Evolutionary conservation across 2,888 invertebrate species (phyloP).

Genomic region (Geotrupes spiniger): DNA sequence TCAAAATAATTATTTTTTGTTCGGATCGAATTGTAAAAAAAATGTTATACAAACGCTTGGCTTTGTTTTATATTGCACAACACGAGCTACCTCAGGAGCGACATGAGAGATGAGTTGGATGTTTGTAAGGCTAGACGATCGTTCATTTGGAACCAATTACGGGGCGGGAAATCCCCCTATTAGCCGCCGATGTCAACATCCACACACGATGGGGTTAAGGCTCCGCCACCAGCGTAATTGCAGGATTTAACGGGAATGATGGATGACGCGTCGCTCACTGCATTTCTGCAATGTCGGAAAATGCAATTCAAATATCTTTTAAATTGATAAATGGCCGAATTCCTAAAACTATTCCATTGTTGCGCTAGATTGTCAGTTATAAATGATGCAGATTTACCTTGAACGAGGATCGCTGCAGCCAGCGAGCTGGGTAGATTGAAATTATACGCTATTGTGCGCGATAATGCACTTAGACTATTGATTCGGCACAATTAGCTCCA

Average conservation of each 20-base stretch:
- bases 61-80: too few relatives aligned
- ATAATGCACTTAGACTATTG: too few relatives aligned
- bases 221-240: constrained; percentile 30
- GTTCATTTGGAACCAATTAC: constrained; percentile 25
- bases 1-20: too few relatives aligned
- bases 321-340: constrained; percentile 32
- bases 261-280: constrained; percentile 33
- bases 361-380: too few relatives aligned
- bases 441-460: too few relatives aligned
- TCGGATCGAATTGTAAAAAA: too few relatives aligned
- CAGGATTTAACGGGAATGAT: constrained; percentile 34
- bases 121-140: constrained; percentile 19
- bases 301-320: constrained; percentile 33
- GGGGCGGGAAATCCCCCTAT: constrained; percentile 21
- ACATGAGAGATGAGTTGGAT: constrained; percentile 4
- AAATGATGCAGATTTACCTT: too few relatives aligned
- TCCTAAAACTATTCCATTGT: too few relatives aligned
- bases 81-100: not conserved
- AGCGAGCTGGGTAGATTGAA: too few relatives aligned
- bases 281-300: constrained; percentile 36
- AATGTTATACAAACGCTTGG: too few relatives aligned
- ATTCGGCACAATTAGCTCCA: too few relatives aligned
- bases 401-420: too few relatives aligned
- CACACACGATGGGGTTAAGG: constrained; percentile 29
- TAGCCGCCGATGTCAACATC: constrained; percentile 26